Conservation (phyloP, 2,888 invertebrate species). For the Caenorhabditis afra region DNA sequence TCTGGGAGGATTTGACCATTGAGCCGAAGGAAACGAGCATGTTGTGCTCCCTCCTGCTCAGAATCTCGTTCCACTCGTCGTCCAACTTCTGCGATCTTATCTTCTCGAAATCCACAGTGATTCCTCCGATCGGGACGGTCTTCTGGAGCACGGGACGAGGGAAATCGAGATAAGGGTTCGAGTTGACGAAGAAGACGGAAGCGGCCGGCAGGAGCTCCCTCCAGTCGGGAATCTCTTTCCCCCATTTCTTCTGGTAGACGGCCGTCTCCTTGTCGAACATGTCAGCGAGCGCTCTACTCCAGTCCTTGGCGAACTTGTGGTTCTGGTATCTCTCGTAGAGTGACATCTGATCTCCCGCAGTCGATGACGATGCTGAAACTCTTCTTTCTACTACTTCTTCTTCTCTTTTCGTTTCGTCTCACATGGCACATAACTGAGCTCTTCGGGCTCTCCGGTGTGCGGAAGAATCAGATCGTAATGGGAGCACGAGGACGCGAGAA, state of each 20-base stretch:
- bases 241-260: slow-evolving; percentile 21
- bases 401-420: neutral
- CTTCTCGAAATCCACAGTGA: slow-evolving; percentile 53
- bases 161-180: slow-evolving; percentile 64
- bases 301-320: slow-evolving; percentile 25
- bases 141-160: slow-evolving; percentile 60
- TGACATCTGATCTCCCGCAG: slow-evolving; percentile 39
- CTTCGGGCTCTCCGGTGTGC: slow-evolving; percentile 45
- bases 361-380: slow-evolving; percentile 30
- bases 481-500: slow-evolving; percentile 43
- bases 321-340: slow-evolving; percentile 39
- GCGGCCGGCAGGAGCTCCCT: slow-evolving; percentile 50
- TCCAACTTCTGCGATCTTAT: slow-evolving; percentile 26
- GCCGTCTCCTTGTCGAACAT: slow-evolving; percentile 37
- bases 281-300: slow-evolving; percentile 16
- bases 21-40: slow-evolving; percentile 51
- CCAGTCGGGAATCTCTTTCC: slow-evolving; percentile 30
- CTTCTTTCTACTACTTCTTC: neutral
- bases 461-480: slow-evolving; percentile 40
- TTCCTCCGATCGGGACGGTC: slow-evolving; percentile 63
- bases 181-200: slow-evolving; percentile 57
- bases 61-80: slow-evolving; percentile 31
- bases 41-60: slow-evolving; percentile 24
- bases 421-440: slow-evolving; percentile 50
- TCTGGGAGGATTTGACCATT: slow-evolving; percentile 41